Conservation (phyloP, 2,113 vertebrate species). For the Cheilinus undulatus region DNA sequence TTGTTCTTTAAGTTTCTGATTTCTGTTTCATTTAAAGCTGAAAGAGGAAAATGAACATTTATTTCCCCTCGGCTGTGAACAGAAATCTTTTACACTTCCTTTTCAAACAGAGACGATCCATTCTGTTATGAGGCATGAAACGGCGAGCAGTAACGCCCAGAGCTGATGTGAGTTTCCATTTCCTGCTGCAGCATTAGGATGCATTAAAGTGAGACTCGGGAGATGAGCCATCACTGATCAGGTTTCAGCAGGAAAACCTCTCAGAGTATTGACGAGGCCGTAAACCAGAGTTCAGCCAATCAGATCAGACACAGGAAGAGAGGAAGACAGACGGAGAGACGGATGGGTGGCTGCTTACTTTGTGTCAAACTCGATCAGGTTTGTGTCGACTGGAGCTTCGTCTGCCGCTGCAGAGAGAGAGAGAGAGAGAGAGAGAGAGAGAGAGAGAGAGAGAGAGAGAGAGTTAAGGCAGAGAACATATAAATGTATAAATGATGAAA, state of each 20-base stretch:
- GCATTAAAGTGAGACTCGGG: slow-evolving; percentile 56
- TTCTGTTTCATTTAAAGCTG: no score
- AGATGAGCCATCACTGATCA: slow-evolving; percentile 45
- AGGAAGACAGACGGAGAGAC: neutral
- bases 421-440: neutral
- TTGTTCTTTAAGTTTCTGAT: no score
- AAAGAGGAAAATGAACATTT: no score
- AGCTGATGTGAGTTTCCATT: slow-evolving; percentile 33
- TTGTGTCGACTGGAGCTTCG: slow-evolving; percentile 91
- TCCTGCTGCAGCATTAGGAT: slow-evolving; percentile 63
- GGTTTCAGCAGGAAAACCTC: slow-evolving; percentile 41
- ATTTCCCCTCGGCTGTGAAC: neutral
- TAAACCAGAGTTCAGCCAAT: slow-evolving; percentile 15
- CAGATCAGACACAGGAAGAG: neutral
- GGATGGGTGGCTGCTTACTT: slow-evolving; percentile 85
- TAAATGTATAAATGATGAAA: no score
- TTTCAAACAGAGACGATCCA: neutral
- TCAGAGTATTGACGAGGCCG: slow-evolving; percentile 7
- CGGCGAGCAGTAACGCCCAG: neutral
- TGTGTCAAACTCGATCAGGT: slow-evolving; percentile 96
- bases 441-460: no score
- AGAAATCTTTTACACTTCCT: neutral
- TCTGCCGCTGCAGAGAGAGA: slow-evolving; percentile 86
- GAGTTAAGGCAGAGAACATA: no score
- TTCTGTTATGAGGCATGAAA: neutral